Base-by-base conservation (phyloP, 2,113 vertebrate species). In the Barbus barbus region DNA sequence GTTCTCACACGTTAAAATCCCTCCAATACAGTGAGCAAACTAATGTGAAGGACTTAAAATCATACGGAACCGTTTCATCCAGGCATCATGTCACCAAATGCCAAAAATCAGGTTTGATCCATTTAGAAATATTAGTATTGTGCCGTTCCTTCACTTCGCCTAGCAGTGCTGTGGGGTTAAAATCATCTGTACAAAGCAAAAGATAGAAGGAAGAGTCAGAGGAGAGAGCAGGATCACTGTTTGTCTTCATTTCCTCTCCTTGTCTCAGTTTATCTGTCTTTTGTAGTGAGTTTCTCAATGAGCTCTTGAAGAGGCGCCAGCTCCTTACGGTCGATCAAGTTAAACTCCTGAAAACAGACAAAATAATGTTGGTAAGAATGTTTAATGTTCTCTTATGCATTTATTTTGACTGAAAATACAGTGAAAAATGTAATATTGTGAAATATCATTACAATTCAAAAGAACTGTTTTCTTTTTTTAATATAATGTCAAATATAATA, bases 271-370 rank as follows among this genome's bases (percentile, higher is more conserved):
- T 98, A 98, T 98, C 97, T 96, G 92, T 98, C 97, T 93, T 99
- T 99, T 60, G 97, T 97, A 83, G 96, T 97, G 89, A 99, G 91
- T 93, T 98, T 98, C 91, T 99, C 97, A 31, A 99, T 99, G 87
- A 99, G 95, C 88, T 99, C 97, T 90, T 99, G 97, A 89, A 99
- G 96, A n/a, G 97, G 97, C 79, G 95, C 97, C 93, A 99, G 87
- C 86, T 99, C 97, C 88, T 97, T 96, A 78, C 97, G 93, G 91
- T 99, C 95, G 0, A 99, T 99, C 94, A 99, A 90, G 94, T 97
- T 98, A 93, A 98, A 99, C 90, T 98, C 97, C 97, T 99, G 90
- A 31, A 81, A 81, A 82, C 81, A 53, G 81, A 48, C 75, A 80
- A 46, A 33, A 53, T 20, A 11, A 20, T n/a, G n/a, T 28, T 26